Conservation (phyloP, 2,888 invertebrate species). For the Cabera pusaria region DNA sequence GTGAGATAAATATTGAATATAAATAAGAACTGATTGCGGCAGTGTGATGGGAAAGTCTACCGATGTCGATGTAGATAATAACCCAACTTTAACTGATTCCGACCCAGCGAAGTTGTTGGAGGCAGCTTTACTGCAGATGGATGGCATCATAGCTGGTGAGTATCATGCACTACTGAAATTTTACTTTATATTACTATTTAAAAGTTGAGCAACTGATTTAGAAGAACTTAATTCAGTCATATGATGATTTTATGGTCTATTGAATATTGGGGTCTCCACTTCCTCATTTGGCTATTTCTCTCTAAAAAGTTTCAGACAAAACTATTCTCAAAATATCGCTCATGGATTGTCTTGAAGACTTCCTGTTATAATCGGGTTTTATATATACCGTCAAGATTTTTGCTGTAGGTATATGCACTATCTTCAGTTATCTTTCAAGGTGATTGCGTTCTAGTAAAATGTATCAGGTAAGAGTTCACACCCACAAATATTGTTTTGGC, state of each 20-base stretch:
- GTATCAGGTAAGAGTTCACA: background rate
- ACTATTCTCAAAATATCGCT: too few species aligned
- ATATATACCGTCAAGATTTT: too few species aligned
- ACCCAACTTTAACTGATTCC: constrained; percentile 85
- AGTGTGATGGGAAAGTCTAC: constrained; percentile 75
- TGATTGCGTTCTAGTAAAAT: constrained; percentile 10
- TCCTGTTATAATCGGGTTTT: too few species aligned
- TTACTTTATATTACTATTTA: too few species aligned
- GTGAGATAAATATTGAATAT: constrained; percentile 15
- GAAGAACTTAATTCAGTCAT: too few species aligned
- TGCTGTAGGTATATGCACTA: too few species aligned
- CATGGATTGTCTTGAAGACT: too few species aligned
- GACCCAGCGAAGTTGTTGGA: constrained; percentile 94
- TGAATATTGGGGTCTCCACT: constrained; percentile 48
- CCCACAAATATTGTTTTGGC: too few species aligned
- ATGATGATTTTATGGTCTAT: constrained; percentile 47
- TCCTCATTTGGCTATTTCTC: constrained; percentile 30
- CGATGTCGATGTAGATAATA: constrained; percentile 77
- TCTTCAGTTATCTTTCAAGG: constrained; percentile 22
- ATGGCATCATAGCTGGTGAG: constrained; percentile 92
- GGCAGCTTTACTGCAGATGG: constrained; percentile 94
- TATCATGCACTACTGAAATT: constrained; percentile 4
- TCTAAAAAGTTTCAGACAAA: constrained; percentile 1
- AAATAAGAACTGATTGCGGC: constrained; percentile 16
- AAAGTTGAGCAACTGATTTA: too few species aligned